Conservation (phyloP, 2,113 vertebrate genomes). For the Bos javanicus region DNA sequence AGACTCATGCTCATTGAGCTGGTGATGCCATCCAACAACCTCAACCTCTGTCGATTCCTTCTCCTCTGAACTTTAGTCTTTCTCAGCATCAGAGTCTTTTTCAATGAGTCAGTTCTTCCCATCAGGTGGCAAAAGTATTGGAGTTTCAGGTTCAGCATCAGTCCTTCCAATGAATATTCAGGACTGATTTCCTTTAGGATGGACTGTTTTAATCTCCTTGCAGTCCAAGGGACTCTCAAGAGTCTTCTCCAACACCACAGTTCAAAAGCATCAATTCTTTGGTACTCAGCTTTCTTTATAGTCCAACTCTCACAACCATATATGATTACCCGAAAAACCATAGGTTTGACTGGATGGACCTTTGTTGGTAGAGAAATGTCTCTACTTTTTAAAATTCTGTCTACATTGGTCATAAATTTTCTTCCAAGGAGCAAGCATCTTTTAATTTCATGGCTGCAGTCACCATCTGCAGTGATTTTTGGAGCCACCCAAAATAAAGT, state of each 20-base stretch:
- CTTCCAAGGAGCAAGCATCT: not conserved
- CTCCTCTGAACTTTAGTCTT: not conserved
- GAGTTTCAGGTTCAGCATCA: not conserved
- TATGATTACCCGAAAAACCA: not conserved
- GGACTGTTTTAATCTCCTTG: not conserved
- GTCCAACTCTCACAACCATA: not conserved
- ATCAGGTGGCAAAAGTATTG: not conserved
- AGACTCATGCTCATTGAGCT: not conserved
- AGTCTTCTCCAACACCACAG: not conserved
- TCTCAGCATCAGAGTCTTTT: not conserved
- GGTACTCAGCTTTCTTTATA: not conserved
- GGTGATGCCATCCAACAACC: not conserved
- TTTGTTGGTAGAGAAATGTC: not conserved
- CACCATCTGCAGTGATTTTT: not conserved
- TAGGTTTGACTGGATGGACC: not conserved
- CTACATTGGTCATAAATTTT: not conserved
- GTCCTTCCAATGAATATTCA: not conserved
- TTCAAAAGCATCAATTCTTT: not conserved
- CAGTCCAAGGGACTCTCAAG: not conserved
- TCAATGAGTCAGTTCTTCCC: not conserved
- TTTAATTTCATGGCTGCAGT: not conserved
- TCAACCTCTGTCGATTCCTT: rapidly evolving
- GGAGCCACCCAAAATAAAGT: not conserved
- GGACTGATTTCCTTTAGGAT: not conserved
- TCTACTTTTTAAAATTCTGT: not conserved